Evolutionary conservation across 2,797 vertebrate species (phyloP), one percentile per base, ranked within the genome.

Genomic region (Gymnoscopelus microlampas): DNA sequence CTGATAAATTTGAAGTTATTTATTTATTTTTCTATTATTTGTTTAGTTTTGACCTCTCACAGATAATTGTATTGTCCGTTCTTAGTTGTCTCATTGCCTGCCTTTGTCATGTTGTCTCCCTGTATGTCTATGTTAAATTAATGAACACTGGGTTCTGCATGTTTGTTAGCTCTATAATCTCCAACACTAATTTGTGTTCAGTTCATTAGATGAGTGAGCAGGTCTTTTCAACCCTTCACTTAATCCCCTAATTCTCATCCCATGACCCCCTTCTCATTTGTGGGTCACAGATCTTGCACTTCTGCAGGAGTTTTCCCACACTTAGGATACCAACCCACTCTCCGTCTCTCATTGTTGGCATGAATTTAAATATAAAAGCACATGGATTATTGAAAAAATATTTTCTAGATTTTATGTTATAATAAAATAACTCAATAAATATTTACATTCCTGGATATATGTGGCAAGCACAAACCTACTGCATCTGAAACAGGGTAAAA

Each of bases 351-450:
- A 9, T 19, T 44, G 15, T 75, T 72, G 66, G 60, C 62, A 70
- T 67, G 64, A 81, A 77, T 83, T 87, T 77, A 76, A 32, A 73
- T 68, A 70, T 68, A 26, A 73, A 85, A 87, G 72, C 75, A 82
- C 78, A 73, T 51, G 3, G 7, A 74, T 69, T 66, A 32, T 47
- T 61, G 44, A 60, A 12, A 7, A 44, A 44, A 44, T 44, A 9
- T 10, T 44, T 12, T 77, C 62, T 53, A 57, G 44, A 60, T 66
- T 35, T 55, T 32, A 35, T 49, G n/a, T 75, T 5, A 14, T 2
- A 44, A 44, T 44, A 10, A 44, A 44, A 44, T 9, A 44, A 44
- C 39, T 8, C 39, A 44, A 44, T 44, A 44, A 44, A 44, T 54
- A 51, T 72, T 56, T 58, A 14, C 35, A 64, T 74, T 77, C n/a